Conservation (phyloP, 1,140 invertebrate genomes). For the Drosophila ananassae region DNA sequence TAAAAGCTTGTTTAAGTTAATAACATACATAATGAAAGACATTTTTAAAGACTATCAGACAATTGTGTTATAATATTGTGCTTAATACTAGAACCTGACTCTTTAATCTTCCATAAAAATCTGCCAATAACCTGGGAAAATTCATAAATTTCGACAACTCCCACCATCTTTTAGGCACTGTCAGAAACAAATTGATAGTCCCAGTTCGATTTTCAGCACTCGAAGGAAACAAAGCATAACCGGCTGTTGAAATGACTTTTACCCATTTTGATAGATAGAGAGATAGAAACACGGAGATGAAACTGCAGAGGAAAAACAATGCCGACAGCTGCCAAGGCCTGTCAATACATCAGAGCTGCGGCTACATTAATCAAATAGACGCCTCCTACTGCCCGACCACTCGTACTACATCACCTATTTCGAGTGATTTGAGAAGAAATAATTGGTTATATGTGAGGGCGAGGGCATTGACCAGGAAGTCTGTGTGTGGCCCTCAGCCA, state of each 20-base stretch:
- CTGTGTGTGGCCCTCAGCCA: constrained; percentile 28
- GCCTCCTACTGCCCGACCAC: not conserved
- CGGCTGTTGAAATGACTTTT: constrained; percentile 69
- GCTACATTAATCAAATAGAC: constrained; percentile 70
- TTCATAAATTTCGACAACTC: constrained; percentile 27
- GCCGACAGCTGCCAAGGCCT: constrained; percentile 53
- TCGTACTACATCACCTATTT: constrained; percentile 25
- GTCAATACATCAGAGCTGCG: constrained; percentile 69
- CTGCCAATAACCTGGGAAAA: not conserved
- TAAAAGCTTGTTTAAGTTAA: too few relatives aligned
- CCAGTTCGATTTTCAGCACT: constrained; percentile 44
- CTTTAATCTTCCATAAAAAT: not conserved
- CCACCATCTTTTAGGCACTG: constrained; percentile 41
- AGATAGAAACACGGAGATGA: constrained; percentile 28
- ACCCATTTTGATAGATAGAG: constrained; percentile 62
- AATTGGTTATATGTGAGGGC: constrained; percentile 54
- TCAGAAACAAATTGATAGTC: constrained; percentile 67
- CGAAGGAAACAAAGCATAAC: constrained; percentile 32
- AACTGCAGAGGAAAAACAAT: constrained; percentile 37
- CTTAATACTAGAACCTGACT: too few relatives aligned
- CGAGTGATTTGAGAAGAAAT: constrained; percentile 61
- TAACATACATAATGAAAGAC: too few relatives aligned
- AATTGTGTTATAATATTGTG: too few relatives aligned
- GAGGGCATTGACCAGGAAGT: constrained; percentile 6
- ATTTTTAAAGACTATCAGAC: not conserved